Evolutionary conservation across 2,797 vertebrate genomes (phyloP).

Genomic region (Cheirogaleus major): DNA sequence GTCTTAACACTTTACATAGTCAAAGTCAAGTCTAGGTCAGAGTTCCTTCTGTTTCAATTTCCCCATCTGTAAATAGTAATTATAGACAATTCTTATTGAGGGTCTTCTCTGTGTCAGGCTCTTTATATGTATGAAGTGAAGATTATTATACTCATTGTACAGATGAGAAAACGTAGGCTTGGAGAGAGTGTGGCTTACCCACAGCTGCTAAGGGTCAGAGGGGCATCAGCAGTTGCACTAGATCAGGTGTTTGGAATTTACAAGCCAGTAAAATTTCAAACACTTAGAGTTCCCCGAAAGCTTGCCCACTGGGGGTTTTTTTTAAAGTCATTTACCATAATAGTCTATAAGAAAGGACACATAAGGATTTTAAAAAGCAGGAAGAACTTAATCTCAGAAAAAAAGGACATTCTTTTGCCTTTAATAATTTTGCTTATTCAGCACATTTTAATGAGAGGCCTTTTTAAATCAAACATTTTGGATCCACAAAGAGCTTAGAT

Average conservation of each 20-base stretch:
- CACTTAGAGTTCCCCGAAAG: not conserved
- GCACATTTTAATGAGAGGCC: not conserved
- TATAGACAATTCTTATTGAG: not conserved
- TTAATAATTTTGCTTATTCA: not conserved
- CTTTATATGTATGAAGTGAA: not conserved
- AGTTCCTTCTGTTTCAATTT: not conserved
- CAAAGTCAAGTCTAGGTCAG: not conserved
- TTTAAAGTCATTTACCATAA: not conserved
- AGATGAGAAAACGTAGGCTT: slow-evolving; percentile 11
- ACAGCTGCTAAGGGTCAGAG: not conserved
- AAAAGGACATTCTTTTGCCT: slow-evolving; percentile 2
- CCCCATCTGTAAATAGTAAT: not conserved
- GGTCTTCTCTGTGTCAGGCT: not conserved
- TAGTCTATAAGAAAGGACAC: not conserved
- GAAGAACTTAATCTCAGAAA: not conserved
- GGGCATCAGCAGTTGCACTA: not conserved
- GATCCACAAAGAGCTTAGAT: not conserved
- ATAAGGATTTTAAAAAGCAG: not conserved
- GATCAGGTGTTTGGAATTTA: not conserved
- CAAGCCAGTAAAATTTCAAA: slow-evolving; percentile 18
- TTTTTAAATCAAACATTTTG: not conserved
- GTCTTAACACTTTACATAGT: not conserved
- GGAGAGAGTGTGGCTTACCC: not conserved
- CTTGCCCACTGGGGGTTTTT: not conserved
- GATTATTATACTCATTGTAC: not conserved